phyloP scores from a whole-genome alignment of 2,113 vertebrate species.

The Aplodontia rufa region DNA sequence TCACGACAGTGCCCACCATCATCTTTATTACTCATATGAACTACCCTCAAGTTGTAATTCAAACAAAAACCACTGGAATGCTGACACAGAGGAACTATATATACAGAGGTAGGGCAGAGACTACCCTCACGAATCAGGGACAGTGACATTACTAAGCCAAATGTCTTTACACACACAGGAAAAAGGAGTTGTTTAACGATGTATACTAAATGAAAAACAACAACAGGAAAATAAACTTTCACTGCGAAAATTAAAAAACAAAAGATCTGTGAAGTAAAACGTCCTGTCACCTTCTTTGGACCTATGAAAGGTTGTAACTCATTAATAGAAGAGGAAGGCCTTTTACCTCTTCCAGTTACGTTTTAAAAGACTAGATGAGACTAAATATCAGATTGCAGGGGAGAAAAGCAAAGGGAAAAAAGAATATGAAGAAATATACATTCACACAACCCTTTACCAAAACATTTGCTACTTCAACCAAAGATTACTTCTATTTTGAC shows the following conservation, averaged over 20 bases:
- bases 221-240: not conserved
- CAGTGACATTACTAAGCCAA: not conserved
- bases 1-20: not conserved
- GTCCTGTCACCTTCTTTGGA: not conserved
- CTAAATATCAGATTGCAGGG: not conserved
- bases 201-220: not conserved
- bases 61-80: not conserved
- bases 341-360: not conserved
- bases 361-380: not conserved
- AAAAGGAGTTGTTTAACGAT: slow-evolving; percentile 2
- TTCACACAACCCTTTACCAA: not conserved
- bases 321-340: not conserved
- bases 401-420: not conserved
- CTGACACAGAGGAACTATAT: too few species aligned
- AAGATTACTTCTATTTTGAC: slow-evolving; percentile 72
- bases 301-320: not conserved
- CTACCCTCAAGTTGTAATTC: not conserved
- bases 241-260: not conserved
- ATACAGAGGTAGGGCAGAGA: not conserved
- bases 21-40: not conserved
- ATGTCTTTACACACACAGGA: not conserved
- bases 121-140: not conserved
- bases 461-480: slow-evolving; percentile 47
- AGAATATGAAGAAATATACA: not conserved
- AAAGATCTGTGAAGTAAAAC: not conserved